A percentile compares a stretch with the other conserved stretches of the same genome.
These are phyloP conservation scores for Numenius arquata DNA, from an alignment of 2,113 vertebrate genomes.

Conservation along the genomic window DNA sequence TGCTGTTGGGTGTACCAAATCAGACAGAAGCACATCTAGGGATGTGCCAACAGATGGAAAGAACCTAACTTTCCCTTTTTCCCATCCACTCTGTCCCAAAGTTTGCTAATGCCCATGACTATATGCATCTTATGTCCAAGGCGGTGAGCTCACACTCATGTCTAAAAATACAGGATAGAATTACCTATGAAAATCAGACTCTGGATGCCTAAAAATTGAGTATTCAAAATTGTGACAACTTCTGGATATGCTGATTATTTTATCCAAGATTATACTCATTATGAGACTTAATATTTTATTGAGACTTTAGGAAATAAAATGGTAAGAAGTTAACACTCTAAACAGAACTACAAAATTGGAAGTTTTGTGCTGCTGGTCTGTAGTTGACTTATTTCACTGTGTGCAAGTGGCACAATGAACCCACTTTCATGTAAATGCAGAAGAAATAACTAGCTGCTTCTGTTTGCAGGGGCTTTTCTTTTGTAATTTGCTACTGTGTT, in stretches of 20 bases:
- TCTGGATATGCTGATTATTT: neutral
- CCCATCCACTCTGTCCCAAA: neutral
- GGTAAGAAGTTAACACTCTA: neutral
- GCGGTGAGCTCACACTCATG: neutral
- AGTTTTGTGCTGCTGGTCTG: neutral
- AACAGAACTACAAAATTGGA: neutral
- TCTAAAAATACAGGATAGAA: neutral
- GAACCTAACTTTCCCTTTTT: neutral
- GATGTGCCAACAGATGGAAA: neutral
- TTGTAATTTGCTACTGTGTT: neutral
- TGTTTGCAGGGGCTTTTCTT: neutral
- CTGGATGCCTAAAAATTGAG: neutral
- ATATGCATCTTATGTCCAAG: neutral
- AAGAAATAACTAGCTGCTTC: neutral
- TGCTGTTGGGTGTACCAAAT: neutral
- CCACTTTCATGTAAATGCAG: neutral
- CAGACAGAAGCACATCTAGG: neutral
- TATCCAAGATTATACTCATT: neutral
- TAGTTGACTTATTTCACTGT: neutral
- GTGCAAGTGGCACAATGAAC: neutral
- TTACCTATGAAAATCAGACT: neutral
- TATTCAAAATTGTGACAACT: neutral
- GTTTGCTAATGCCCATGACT: neutral
- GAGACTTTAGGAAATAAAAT: neutral
- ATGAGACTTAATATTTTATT: neutral